Conservation (phyloP, 2,888 invertebrate genomes). For the Tuta absoluta region DNA sequence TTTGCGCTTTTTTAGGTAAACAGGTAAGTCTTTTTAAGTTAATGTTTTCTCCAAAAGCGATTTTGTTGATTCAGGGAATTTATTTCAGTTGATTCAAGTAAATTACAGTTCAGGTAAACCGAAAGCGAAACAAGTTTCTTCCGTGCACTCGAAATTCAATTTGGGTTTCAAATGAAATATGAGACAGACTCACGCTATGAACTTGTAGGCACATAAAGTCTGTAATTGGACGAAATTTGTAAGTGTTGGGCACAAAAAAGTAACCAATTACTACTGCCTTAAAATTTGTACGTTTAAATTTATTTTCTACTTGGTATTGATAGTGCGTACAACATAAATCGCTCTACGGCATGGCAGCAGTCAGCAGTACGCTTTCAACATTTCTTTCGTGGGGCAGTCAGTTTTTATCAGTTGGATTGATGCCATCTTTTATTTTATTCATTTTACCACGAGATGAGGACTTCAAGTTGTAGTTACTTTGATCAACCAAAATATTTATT, state of each 20-base stretch:
- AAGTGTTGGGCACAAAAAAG: not conserved
- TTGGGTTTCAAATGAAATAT: conserved; percentile 8
- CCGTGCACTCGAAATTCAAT: conserved; percentile 13
- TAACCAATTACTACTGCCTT: no score
- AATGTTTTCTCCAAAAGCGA: not conserved
- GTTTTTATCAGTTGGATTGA: no score
- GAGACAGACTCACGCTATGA: conserved; percentile 2
- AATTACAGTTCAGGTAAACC: conserved; percentile 1
- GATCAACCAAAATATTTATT: no score
- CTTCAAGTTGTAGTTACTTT: no score
- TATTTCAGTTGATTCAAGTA: not conserved
- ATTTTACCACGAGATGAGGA: no score
- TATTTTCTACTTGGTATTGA: no score
- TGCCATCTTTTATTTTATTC: no score
- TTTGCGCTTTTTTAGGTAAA: not conserved
- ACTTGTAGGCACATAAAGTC: conserved; percentile 3
- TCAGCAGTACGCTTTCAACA: no score
- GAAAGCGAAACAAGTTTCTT: conserved; percentile 4
- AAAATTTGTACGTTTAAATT: no score
- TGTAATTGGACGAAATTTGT: not conserved
- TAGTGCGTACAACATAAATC: no score
- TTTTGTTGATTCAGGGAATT: not conserved
- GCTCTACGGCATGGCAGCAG: no score
- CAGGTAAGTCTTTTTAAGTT: not conserved
- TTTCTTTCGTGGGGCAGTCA: no score